Conservation (phyloP, 2,888 invertebrate genomes). For the Bibio marci region DNA sequence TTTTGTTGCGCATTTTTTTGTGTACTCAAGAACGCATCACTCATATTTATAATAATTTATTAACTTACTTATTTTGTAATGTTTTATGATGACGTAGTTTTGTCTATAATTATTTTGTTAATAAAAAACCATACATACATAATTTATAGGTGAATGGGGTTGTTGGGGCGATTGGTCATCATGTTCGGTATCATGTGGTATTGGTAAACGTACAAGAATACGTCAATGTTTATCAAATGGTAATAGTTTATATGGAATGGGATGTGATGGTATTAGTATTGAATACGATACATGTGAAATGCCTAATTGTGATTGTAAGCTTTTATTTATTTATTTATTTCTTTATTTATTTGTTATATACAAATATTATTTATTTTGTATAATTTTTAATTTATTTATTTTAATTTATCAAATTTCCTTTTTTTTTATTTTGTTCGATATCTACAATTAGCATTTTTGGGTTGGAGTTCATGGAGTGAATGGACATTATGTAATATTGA, state of each 20-base stretch:
- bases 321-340: background rate
- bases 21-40: too few relatives aligned
- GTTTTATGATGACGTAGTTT: too few relatives aligned
- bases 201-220: constrained; percentile 47
- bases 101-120: too few relatives aligned
- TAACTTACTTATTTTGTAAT: too few relatives aligned
- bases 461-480: constrained; percentile 59
- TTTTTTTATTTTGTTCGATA: constrained; percentile 9
- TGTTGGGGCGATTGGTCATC: constrained; percentile 78
- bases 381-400: too few relatives aligned
- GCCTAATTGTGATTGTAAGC: constrained; percentile 45
- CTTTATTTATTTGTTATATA: background rate
- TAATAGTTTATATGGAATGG: constrained; percentile 16
- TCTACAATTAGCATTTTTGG: constrained; percentile 35
- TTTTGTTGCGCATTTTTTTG: too few relatives aligned
- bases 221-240: constrained; percentile 45
- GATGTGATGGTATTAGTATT: constrained; percentile 44
- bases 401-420: background rate
- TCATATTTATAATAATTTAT: too few relatives aligned
- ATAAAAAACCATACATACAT: too few relatives aligned
- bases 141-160: constrained; percentile 47
- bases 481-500: constrained; percentile 50
- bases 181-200: constrained; percentile 58
- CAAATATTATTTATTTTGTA: constrained; percentile 2
- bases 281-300: constrained; percentile 53